Evolutionary conservation across 1,140 invertebrate genomes (phyloP).

Genomic region (Centruroides sculpturatus): DNA sequence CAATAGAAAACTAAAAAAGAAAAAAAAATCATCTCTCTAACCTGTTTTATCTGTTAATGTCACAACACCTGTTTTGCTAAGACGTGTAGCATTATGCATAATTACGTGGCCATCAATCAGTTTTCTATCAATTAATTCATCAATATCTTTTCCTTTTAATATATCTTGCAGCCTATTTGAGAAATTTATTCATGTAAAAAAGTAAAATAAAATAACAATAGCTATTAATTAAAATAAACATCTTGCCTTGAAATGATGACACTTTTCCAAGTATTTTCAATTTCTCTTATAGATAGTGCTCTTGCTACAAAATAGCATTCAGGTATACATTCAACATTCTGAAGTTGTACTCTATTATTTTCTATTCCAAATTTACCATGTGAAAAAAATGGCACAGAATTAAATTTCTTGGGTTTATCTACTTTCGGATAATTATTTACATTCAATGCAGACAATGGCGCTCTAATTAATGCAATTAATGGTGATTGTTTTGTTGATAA

Average conservation of each 20-base stretch:
- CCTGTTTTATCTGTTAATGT: conserved; percentile 26
- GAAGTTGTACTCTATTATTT: no score
- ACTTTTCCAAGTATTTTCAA: conserved; percentile 26
- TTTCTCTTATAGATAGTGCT: conserved; percentile 23
- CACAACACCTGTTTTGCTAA: conserved; percentile 32
- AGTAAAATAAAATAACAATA: no score
- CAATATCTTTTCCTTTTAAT: neutral
- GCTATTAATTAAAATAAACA: no score
- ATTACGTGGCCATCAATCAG: conserved; percentile 7
- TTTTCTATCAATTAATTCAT: conserved; percentile 8
- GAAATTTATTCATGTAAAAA: no score
- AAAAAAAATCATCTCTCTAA: neutral
- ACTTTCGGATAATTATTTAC: no score
- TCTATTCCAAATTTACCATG: no score
- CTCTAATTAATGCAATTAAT: no score
- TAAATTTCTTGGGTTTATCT: no score
- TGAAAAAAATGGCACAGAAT: no score
- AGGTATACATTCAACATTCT: conserved; percentile 12
- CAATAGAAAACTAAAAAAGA: neutral
- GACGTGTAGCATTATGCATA: conserved; percentile 30
- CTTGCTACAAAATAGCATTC: conserved; percentile 26
- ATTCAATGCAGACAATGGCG: no score
- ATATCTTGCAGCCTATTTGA: no score
- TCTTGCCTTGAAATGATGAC: conserved; percentile 10
- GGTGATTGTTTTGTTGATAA: no score